Evolutionary conservation across 1,140 invertebrate genomes (phyloP).

Genomic region (Sminthurinus signatus): DNA sequence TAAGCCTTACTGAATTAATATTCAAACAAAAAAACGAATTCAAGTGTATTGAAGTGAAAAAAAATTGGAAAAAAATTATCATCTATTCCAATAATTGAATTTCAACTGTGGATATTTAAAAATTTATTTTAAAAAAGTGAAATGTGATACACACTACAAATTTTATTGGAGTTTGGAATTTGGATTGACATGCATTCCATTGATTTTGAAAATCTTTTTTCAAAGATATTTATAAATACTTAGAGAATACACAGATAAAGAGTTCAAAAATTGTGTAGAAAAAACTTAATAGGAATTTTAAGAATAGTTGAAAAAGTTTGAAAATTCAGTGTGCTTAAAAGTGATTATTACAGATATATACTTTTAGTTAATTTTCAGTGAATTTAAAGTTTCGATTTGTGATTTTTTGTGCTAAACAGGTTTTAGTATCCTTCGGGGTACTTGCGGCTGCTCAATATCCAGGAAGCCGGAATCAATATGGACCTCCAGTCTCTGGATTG

Average conservation of each 20-base stretch:
- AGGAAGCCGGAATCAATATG: not conserved
- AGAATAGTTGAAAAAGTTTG: not conserved
- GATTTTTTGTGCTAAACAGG: not conserved
- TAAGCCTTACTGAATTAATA: too few species aligned
- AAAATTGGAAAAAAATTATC: too few species aligned
- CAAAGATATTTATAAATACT: not conserved
- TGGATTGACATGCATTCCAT: too few species aligned
- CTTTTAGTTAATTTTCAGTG: not conserved
- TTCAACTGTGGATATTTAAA: too few species aligned
- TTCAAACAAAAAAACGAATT: too few species aligned
- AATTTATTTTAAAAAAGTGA: too few species aligned
- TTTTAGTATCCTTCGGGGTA: slow-evolving; percentile 22
- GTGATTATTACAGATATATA: not conserved
- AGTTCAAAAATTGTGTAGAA: not conserved
- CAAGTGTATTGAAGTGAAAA: too few species aligned
- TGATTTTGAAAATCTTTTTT: too few species aligned
- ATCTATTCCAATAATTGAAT: too few species aligned
- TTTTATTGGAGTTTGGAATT: too few species aligned
- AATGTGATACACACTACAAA: too few species aligned
- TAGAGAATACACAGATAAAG: not conserved
- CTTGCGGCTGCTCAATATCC: slow-evolving; percentile 21
- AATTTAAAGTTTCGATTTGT: not conserved
- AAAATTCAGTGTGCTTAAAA: not conserved
- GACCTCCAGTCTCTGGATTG: not conserved
- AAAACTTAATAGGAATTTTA: not conserved